Evolutionary conservation across 1,140 invertebrate genomes (phyloP), one percentile per base, ranked within the genome.

Genomic region (Formica exsecta): DNA sequence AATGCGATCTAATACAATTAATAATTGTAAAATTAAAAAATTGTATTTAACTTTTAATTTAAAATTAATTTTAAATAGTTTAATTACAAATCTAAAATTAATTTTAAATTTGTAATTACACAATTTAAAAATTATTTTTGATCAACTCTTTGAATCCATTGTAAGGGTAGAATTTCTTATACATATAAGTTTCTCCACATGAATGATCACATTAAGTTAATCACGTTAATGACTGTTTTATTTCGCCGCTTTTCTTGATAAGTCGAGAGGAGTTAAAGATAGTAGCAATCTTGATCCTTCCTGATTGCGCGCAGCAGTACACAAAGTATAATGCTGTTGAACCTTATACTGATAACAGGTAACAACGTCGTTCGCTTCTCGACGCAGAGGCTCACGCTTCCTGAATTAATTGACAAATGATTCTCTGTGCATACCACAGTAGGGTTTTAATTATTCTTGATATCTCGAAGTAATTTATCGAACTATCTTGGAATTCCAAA

Each of bases 221-320:
- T 32, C 41, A 22, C 9, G 51, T 51, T 25, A 75, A 36, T 13
- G 13, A n/a, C 13, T n/a, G 62, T 68, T 79, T 38, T 32, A 80
- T 68, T 80, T 54, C n/a, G 32, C 32, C 13, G 7, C 32, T 68
- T 41, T 25, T 36, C 76, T 54, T n/a, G 44, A 65, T n/a, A 66
- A 54, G n/a, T 19, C n/a, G 48, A 16, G 19, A 80, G 9, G 7
- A 32, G 22, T 44, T 68, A 41, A 70, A 62, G 61, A 54, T 54
- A 51, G 32, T 25, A 32, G 64, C n/a, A n/a, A 57, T 54, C 76
- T 79, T 79, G 76, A 79, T 54, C 38, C 62, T 68, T 68, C 62
- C 44, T 68, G 64, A 80, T 80, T 68, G 64, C 48, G 22, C n/a
- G 48, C 62, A 79, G 44, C 76, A n/a, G 61, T 79, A 66, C 7